These are phyloP conservation scores for Luperina nickerlii DNA, from an alignment of 2,888 invertebrate species.

Conservation along the genomic window DNA sequence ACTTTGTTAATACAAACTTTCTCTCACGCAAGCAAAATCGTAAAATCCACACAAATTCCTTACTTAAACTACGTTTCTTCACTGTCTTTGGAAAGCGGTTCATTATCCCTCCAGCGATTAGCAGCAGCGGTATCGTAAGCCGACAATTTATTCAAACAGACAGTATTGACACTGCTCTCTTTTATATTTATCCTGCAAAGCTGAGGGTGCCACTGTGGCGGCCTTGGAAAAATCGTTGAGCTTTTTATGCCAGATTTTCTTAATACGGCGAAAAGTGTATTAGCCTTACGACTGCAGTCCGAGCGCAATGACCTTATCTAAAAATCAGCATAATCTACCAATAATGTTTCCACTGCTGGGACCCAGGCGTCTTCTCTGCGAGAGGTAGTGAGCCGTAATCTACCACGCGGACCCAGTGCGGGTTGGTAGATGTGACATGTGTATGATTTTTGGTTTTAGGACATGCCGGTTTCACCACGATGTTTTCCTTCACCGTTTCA, in stretches of 20 bases:
- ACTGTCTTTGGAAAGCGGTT: conserved; percentile 14
- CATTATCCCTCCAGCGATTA: conserved; percentile 48
- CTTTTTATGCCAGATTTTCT: conserved; percentile 1
- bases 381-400: background rate
- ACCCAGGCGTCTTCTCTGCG: background rate
- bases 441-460: background rate
- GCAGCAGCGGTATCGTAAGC: conserved; percentile 45
- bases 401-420: background rate
- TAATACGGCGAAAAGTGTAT: background rate
- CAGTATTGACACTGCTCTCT: conserved; percentile 26
- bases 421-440: background rate
- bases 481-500: background rate
- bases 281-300: background rate
- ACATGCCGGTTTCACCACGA: background rate
- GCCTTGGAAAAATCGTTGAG: background rate
- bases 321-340: background rate
- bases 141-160: conserved; percentile 42
- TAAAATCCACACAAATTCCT: conserved; percentile 14
- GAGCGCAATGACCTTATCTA: background rate
- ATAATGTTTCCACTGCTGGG: background rate
- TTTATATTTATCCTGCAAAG: conserved; percentile 16
- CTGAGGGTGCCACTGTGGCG: background rate
- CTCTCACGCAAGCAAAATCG: background rate
- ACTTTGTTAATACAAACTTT: background rate
- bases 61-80: background rate